These are phyloP conservation scores for Laterallus jamaicensis DNA, from an alignment of 2,113 vertebrate species.

Conservation along the genomic window DNA sequence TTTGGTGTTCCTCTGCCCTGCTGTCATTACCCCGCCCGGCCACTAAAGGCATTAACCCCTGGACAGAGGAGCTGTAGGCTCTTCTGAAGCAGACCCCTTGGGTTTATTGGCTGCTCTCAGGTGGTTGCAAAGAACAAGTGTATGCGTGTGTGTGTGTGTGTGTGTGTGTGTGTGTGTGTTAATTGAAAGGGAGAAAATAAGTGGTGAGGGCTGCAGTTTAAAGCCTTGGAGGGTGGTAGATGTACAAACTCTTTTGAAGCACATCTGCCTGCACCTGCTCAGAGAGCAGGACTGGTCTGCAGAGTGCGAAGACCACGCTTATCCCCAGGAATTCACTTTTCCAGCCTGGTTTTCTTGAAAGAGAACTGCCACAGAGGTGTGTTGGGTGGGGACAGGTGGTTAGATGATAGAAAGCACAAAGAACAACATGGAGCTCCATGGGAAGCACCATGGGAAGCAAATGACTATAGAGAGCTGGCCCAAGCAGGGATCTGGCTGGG, in stretches of 20 bases:
- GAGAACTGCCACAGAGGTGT: background rate
- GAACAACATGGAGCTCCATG: background rate
- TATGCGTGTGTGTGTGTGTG: no score
- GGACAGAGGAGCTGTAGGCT: background rate
- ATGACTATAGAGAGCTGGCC: background rate
- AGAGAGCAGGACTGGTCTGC: background rate
- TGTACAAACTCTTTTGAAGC: background rate
- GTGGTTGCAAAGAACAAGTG: background rate
- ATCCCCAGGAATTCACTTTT: background rate
- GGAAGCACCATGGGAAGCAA: background rate
- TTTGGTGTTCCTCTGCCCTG: accelerated
- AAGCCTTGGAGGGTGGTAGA: background rate
- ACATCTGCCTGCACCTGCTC: background rate
- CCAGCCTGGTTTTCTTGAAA: background rate
- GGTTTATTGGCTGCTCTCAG: background rate
- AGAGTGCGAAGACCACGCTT: background rate
- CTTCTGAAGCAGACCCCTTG: background rate
- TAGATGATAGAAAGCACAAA: background rate
- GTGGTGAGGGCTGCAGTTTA: background rate
- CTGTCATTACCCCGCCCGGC: accelerated
- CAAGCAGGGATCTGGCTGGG: background rate
- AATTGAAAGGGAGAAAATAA: background rate
- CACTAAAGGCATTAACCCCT: accelerated
- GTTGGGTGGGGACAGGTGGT: background rate
- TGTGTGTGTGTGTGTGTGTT: no score